Evolutionary conservation across 1,140 invertebrate genomes (phyloP).

Genomic region (Trichonephila clavipes): DNA sequence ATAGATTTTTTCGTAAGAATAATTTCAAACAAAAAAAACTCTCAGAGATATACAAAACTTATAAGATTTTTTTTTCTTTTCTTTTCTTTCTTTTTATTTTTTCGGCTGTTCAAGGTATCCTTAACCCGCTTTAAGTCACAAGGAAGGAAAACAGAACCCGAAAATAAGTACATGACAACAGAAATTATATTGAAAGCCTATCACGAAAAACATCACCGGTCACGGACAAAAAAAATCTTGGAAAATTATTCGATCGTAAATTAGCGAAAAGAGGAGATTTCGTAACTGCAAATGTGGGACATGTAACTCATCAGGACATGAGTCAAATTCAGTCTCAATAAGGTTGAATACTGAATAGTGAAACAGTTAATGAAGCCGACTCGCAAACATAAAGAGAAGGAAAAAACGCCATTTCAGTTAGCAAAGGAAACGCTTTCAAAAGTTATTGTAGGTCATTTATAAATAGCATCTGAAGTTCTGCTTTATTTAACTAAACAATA

Average conservation of each 20-base stretch:
- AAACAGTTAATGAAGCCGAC: neutral
- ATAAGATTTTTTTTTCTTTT: neutral
- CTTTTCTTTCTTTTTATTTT: neutral
- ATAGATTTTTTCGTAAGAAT: neutral
- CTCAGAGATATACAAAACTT: neutral
- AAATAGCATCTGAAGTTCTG: neutral
- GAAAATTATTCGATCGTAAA: neutral
- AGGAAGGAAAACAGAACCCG: neutral
- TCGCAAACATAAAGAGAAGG: neutral
- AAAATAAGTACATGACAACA: neutral
- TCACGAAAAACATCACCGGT: conserved; percentile 8
- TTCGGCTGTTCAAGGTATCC: neutral
- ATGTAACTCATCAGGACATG: neutral
- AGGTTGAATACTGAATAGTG: neutral
- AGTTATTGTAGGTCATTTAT: neutral
- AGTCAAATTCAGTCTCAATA: neutral
- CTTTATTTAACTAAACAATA: too few relatives aligned
- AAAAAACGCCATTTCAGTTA: neutral
- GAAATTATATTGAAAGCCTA: conserved; percentile 9
- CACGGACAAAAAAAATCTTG: neutral
- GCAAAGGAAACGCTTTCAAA: neutral
- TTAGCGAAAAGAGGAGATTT: neutral
- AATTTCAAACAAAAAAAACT: neutral
- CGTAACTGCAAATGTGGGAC: neutral
- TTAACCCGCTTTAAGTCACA: neutral